Evolutionary conservation across 2,888 invertebrate species (phyloP).

Genomic region (Calameuta pallipes): DNA sequence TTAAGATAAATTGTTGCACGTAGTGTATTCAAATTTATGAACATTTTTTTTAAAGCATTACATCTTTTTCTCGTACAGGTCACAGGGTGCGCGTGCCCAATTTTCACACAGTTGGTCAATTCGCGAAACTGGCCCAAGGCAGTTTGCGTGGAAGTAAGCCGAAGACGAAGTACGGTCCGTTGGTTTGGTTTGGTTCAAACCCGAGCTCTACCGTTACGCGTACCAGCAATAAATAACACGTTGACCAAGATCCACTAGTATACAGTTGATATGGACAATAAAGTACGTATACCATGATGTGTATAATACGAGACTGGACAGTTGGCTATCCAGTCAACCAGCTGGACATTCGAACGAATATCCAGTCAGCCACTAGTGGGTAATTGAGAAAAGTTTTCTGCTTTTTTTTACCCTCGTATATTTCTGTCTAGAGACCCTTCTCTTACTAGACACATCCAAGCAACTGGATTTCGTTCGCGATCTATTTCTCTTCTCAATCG

Average conservation of each 20-base stretch:
- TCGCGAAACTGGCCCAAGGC: background rate
- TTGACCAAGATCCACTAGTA: slow-evolving; percentile 53
- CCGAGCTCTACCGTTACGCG: slow-evolving; percentile 28
- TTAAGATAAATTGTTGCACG: background rate
- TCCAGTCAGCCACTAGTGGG: slow-evolving; percentile 14
- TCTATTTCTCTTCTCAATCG: background rate
- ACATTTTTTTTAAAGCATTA: too few species aligned
- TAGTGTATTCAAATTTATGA: background rate
- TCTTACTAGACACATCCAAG: background rate
- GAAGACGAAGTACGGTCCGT: slow-evolving; percentile 38
- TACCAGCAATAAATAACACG: slow-evolving; percentile 56
- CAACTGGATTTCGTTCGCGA: background rate
- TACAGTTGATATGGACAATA: slow-evolving; percentile 30
- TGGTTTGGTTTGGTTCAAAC: slow-evolving; percentile 35
- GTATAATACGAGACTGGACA: background rate
- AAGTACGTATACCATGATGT: slow-evolving; percentile 21
- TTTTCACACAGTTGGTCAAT: background rate
- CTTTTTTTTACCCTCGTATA: background rate
- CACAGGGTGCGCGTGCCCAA: background rate
- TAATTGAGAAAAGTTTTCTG: slow-evolving; percentile 25
- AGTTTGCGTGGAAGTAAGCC: slow-evolving; percentile 31
- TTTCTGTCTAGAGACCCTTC: background rate
- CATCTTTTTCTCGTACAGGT: too few species aligned
- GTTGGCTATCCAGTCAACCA: background rate
- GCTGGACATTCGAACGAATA: background rate